phyloP scores from a whole-genome alignment of 2,888 invertebrate species.

The Galerucella pusilla region DNA sequence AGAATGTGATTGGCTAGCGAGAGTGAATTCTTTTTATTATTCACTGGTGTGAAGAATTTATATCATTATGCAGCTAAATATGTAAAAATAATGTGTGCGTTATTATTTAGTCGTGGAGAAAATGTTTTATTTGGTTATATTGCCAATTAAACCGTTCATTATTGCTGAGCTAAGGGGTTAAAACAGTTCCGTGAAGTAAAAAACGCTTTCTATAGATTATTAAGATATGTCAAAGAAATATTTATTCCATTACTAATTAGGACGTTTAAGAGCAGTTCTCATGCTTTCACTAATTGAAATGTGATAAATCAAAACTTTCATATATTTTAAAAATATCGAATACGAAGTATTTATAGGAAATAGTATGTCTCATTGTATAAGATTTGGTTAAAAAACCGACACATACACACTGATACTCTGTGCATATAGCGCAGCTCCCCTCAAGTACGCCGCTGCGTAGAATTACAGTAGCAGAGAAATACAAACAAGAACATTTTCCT shows the following conservation, averaged over 20 bases:
- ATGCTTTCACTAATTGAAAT: neutral
- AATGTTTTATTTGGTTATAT: no score
- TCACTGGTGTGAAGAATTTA: no score
- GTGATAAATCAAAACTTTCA: neutral
- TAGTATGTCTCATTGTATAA: neutral
- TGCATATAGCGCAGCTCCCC: neutral
- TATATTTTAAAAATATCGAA: conserved; percentile 2
- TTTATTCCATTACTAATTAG: neutral
- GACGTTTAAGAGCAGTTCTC: neutral
- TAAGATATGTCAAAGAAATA: neutral
- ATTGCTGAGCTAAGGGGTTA: no score
- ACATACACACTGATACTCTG: neutral
- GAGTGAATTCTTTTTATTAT: no score
- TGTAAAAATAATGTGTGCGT: no score
- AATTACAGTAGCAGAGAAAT: conserved; percentile 7
- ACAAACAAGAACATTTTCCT: conserved; percentile 35
- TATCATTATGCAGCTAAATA: no score
- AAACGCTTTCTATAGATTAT: neutral
- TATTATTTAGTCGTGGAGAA: no score
- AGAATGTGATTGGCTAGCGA: no score
- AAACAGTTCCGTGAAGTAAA: no score
- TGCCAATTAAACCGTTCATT: no score
- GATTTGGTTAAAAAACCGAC: neutral
- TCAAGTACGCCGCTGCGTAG: conserved; percentile 11
- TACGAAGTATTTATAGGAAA: conserved; percentile 5